These are phyloP conservation scores for Polia nebulosa DNA, from an alignment of 2,888 invertebrate genomes.

Conservation along the genomic window DNA sequence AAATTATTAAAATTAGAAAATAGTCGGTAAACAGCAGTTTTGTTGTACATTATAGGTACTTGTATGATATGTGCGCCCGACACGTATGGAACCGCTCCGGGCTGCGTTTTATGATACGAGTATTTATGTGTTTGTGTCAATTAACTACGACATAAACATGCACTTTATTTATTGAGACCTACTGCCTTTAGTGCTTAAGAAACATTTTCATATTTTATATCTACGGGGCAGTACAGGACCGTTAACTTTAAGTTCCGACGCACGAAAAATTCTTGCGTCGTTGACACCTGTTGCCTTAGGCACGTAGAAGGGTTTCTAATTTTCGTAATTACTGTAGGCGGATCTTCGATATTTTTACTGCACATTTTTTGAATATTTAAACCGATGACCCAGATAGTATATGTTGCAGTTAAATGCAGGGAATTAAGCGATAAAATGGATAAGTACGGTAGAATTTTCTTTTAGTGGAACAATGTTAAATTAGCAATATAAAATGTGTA, in stretches of 20 bases:
- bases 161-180: conserved; percentile 62
- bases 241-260: conserved; percentile 42
- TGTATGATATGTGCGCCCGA: conserved; percentile 67
- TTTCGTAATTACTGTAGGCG: conserved; percentile 51
- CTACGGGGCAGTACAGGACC: conserved; percentile 24
- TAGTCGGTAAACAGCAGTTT: conserved; percentile 80
- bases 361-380: conserved; percentile 33
- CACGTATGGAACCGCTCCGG: conserved; percentile 72
- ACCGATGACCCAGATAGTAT: conserved; percentile 23
- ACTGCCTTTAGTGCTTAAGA: conserved; percentile 46
- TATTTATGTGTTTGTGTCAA: conserved; percentile 76
- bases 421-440: conserved; percentile 29
- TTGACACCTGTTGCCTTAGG: conserved; percentile 63
- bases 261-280: conserved; percentile 40
- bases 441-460: conserved; percentile 20
- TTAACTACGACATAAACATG: conserved; percentile 70
- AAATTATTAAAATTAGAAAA: conserved; percentile 85
- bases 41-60: conserved; percentile 73
- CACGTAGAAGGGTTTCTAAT: conserved; percentile 55
- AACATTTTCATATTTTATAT: conserved; percentile 43
- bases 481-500: conserved; percentile 42
- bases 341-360: conserved; percentile 35
- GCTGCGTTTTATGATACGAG: conserved; percentile 72
- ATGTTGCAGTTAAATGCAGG: conserved; percentile 18
- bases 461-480: conserved; percentile 28